Evolutionary conservation across 2,888 invertebrate species (phyloP).

Genomic region (Linyphia triangularis): DNA sequence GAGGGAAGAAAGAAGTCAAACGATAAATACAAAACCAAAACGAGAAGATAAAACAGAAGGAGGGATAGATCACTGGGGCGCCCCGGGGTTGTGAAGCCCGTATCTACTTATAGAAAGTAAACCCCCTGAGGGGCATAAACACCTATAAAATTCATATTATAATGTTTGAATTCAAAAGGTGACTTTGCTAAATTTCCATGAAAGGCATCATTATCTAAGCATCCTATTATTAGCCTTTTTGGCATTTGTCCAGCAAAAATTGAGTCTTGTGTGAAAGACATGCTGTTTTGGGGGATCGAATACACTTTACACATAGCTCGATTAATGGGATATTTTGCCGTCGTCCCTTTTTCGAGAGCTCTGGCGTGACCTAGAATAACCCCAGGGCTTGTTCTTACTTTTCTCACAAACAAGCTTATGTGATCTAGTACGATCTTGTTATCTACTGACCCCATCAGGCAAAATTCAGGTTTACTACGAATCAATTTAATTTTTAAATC

Average conservation of each 20-base stretch:
- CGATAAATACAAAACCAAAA: too few species aligned
- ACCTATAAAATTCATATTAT: too few species aligned
- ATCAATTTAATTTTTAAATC: conserved; percentile 49
- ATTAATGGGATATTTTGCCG: conserved; percentile 44
- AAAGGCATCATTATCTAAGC: conserved; percentile 42
- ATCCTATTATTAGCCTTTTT: conserved; percentile 5
- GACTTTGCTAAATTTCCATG: neutral
- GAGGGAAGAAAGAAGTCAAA: too few species aligned
- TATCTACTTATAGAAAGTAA: too few species aligned
- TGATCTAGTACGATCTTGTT: conserved; percentile 76
- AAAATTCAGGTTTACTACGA: conserved; percentile 65
- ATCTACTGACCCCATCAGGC: conserved; percentile 13
- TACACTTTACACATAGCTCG: conserved; percentile 34
- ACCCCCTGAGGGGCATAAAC: too few species aligned
- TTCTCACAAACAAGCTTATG: conserved; percentile 76
- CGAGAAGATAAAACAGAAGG: too few species aligned
- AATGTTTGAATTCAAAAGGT: conserved; percentile 18
- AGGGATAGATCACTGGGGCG: too few species aligned
- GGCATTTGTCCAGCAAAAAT: conserved; percentile 78
- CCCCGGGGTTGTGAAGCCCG: too few species aligned
- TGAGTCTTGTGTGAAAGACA: conserved; percentile 78
- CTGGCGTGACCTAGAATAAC: conserved; percentile 75
- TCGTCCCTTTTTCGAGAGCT: neutral
- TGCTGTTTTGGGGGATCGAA: conserved; percentile 58
- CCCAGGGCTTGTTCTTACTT: conserved; percentile 75